phyloP scores from a whole-genome alignment of 2,888 invertebrate species.

The Melinaea menophilus region DNA sequence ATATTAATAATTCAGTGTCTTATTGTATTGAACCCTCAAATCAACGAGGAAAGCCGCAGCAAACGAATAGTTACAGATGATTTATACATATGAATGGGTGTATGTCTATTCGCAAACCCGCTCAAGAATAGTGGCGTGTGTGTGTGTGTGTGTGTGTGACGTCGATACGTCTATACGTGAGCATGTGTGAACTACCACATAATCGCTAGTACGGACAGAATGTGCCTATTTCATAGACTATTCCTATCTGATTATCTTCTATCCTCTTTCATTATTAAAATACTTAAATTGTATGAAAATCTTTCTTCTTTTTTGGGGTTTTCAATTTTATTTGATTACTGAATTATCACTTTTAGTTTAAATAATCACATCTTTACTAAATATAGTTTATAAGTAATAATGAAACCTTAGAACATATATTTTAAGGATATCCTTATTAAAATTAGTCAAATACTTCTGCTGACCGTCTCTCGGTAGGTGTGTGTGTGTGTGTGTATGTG shows the following conservation, averaged over 20 bases:
- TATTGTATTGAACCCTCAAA: no score
- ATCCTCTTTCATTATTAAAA: neutral
- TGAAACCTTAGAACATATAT: no score
- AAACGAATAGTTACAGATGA: no score
- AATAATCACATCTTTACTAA: no score
- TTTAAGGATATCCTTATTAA: conserved; percentile 13
- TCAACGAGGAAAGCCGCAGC: no score
- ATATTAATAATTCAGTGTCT: no score
- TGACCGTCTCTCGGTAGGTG: conserved; percentile 39
- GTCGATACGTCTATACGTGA: conserved; percentile 21
- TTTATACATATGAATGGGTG: no score
- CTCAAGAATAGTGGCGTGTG: neutral
- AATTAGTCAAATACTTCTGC: conserved; percentile 34
- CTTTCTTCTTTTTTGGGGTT: no score
- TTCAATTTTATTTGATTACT: no score
- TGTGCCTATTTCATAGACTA: conserved; percentile 3
- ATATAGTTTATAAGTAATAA: neutral
- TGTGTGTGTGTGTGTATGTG: conserved; percentile 39
- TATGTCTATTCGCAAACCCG: neutral
- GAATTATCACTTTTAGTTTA: no score
- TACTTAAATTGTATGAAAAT: no score
- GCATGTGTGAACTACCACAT: conserved; percentile 29
- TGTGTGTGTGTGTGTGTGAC: neutral
- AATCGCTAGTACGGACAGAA: conserved; percentile 21
- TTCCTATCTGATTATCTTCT: conserved; percentile 8